Evolutionary conservation across 2,888 invertebrate genomes (phyloP).

Genomic region (Teleiodes luculella): DNA sequence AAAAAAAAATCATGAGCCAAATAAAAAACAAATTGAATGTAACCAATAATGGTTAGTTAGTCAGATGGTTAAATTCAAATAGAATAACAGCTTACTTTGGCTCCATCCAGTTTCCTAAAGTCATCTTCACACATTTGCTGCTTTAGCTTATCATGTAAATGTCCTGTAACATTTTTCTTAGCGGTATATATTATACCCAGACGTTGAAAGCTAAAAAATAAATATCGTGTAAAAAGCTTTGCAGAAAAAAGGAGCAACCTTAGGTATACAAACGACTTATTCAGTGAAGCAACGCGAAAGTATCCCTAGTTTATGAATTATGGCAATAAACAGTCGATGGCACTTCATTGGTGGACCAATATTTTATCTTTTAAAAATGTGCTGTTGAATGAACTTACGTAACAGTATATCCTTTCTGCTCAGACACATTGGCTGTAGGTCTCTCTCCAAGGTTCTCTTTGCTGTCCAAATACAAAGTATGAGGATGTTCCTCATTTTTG

Average conservation of each 20-base stretch:
- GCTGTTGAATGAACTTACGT: neutral
- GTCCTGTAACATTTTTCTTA: neutral
- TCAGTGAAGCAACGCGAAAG: no score
- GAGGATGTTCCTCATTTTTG: neutral
- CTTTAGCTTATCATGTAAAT: neutral
- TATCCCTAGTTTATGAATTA: no score
- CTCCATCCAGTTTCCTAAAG: neutral
- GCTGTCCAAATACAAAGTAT: neutral
- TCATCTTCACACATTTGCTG: neutral
- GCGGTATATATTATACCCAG: slow-evolving; percentile 5
- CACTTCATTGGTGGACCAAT: no score
- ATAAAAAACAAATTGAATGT: no score
- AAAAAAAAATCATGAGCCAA: no score
- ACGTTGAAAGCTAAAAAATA: neutral
- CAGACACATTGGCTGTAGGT: neutral
- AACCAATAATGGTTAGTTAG: no score
- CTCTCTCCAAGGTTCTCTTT: neutral
- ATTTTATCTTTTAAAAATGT: no score
- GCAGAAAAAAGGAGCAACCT: no score
- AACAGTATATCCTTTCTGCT: neutral
- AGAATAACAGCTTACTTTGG: neutral
- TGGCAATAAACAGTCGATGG: no score
- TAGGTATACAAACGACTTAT: no score
- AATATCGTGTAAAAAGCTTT: no score
- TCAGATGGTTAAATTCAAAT: no score